phyloP scores from a whole-genome alignment of 2,888 invertebrate species.

The Ornithoptera alexandrae region DNA sequence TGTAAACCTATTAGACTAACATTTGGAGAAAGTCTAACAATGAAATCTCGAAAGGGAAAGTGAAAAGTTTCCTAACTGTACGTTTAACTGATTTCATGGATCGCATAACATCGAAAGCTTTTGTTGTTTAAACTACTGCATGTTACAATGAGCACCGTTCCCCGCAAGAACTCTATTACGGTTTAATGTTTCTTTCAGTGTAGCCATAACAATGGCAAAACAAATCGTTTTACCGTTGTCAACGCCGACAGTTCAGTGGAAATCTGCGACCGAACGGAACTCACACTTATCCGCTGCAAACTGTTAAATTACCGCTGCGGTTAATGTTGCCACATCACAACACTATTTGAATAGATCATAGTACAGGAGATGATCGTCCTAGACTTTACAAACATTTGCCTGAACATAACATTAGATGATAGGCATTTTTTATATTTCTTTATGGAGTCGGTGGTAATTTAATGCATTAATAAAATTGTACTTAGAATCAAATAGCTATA shows the following conservation, averaged over 20 bases:
- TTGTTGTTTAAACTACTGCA: background rate
- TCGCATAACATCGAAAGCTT: conserved; percentile 1
- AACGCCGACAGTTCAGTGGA: conserved; percentile 4
- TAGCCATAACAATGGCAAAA: conserved; percentile 24
- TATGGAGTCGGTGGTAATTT: too few species aligned
- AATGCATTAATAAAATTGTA: too few species aligned
- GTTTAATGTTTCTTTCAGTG: conserved; percentile 24
- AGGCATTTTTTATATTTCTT: background rate
- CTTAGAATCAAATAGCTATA: too few species aligned
- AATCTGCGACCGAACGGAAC: conserved; percentile 21
- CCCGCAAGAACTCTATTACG: conserved; percentile 12
- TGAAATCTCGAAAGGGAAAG: background rate
- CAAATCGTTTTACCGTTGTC: conserved; percentile 27
- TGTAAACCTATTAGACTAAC: conserved; percentile 1
- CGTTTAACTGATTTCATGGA: background rate
- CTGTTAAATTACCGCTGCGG: conserved; percentile 18
- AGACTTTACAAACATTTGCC: background rate
- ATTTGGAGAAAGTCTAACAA: background rate
- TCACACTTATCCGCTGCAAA: conserved; percentile 14
- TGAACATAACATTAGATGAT: background rate
- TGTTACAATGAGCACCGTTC: conserved; percentile 10
- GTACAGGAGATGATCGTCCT: background rate
- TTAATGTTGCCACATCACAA: conserved; percentile 10
- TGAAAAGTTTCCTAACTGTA: background rate
- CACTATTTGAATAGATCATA: background rate